Evolutionary conservation across 2,797 vertebrate species (phyloP), one percentile per base, ranked within the genome.

Genomic region (Acanthurus tractus): DNA sequence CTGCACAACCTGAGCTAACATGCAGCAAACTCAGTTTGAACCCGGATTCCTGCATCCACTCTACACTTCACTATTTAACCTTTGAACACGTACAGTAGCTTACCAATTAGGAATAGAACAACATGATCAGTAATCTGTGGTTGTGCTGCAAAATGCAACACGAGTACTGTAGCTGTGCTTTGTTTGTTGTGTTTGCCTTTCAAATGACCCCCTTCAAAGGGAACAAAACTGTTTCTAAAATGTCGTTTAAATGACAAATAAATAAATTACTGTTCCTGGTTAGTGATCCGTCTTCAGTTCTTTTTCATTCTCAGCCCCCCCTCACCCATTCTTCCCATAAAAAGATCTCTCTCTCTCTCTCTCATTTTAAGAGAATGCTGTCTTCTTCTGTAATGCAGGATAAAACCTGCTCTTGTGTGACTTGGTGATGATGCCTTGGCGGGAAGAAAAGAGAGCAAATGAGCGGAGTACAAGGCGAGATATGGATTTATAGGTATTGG

Each of bases 401-500:
- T 86, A 86, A 89, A 86, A 85, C 58, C 78, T 78, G 49, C 42
- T 85, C 64, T 78, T 61, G 74, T 86, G 70, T 79, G 78, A 85
- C 79, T 83, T 76, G 72, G 71, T 54, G 25, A 81, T 76, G 81
- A 83, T 76, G 76, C 73, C 58, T 64, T 7, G 23, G 72, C 40
- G 13, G 61, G 61, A 85, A 76, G 72, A 80, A 80, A 83, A 64
- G 58, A 54, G 69, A 69, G 79, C 70, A 84, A 86, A 92, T 83
- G 87, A 87, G 79, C 56, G 66, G 78, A 81, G 79, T 52, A 83
- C 79, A 81, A 79, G 76, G 72, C 50, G 73, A 82, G 84, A 85
- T 82, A 84, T 89, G 78, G 92, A 92, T 93, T 91, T 91, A 92
- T 90, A 84, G 81, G 85, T 88, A 83, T 80, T 79, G 73, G 82